Evolutionary conservation across 2,888 invertebrate species (phyloP), one percentile per base, ranked within the genome.

Genomic region (Orthosia incerta): DNA sequence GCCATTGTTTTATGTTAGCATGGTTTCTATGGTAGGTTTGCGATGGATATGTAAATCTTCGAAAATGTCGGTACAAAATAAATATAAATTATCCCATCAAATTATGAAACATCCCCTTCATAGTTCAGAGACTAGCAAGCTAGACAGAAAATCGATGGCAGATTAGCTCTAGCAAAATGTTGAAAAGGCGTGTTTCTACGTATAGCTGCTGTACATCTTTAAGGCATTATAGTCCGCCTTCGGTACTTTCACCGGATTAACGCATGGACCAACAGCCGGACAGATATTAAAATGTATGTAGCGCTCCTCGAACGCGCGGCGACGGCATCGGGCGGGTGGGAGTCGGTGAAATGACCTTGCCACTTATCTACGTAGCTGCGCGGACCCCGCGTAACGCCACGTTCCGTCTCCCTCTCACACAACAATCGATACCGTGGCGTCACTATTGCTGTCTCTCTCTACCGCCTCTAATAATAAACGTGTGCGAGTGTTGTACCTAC

Each of bases 331-430:
- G 66, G 76, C 83, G 79, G 78, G 75, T 87, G 88, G 87, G 82
- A 85, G 87, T 88, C 85, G 86, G 90, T 86, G 89, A 91, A 91
- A 91, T 95, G 95, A 95, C 95, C 95, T 96, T 95, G 95, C 88
- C 88, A 93, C 87, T 93, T 94, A 94, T 94, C 94, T 94, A 90
- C 93, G 86, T 88, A 90, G 87, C 55, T 55, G 80, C 65, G 87
- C 88, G 86, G 86, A 89, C 91, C 88, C 91, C 89, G 89, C 88
- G 86, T 88, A 87, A 88, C 90, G 80, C 82, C 70, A 48, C 83
- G 67, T 55, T 73, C 88, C 81, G 53, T 94, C 94, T 90, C 93
- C 76, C 86, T 94, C 93, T 73, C 82, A 78, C 93, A 50, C 79
- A 70, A 80, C 77, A 86, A 94, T 94, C 94, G 82, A 95, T 94